A percentile compares a stretch with the other conserved stretches of the same genome.
Evolutionary conservation across 1,140 invertebrate genomes (phyloP).

Genomic region (Drosophila kohkoa): DNA sequence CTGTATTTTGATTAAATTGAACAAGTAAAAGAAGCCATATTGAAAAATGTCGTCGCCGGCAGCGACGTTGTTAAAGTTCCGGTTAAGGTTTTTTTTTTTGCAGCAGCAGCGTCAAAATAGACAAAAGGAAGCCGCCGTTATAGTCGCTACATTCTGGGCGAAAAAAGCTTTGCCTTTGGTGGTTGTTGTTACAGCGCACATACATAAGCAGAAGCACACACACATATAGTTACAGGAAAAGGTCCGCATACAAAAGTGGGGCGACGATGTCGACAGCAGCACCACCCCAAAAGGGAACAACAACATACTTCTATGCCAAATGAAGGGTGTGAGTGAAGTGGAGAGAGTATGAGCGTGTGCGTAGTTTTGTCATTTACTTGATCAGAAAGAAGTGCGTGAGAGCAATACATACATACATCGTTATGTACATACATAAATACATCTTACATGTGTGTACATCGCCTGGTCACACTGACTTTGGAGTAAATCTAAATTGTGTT

Average conservation of each 20-base stretch:
- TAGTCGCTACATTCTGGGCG: slow-evolving; percentile 23
- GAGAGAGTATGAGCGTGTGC: slow-evolving; percentile 2
- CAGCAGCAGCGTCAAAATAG: slow-evolving; percentile 52
- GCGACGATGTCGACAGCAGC: slow-evolving; percentile 58
- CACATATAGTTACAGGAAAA: slow-evolving; percentile 21
- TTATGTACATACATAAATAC: not conserved
- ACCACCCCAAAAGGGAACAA: slow-evolving; percentile 49
- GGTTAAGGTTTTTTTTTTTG: slow-evolving; percentile 58
- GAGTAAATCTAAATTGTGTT: not conserved
- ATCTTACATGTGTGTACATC: slow-evolving; percentile 6
- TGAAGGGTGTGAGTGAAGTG: slow-evolving; percentile 9
- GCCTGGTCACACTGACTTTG: not conserved
- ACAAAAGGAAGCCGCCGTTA: slow-evolving; percentile 67
- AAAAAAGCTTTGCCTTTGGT: slow-evolving; percentile 66
- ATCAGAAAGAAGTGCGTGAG: slow-evolving; percentile 37
- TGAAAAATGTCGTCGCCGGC: slow-evolving; percentile 63
- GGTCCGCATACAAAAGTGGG: slow-evolving; percentile 57
- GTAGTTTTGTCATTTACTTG: slow-evolving; percentile 44
- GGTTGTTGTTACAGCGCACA: slow-evolving; percentile 68
- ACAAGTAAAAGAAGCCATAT: slow-evolving; percentile 68
- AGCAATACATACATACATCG: slow-evolving; percentile 1
- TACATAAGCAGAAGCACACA: slow-evolving; percentile 16
- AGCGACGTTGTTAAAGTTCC: slow-evolving; percentile 56
- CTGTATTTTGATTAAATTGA: slow-evolving; percentile 35
- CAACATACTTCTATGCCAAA: slow-evolving; percentile 30